Conservation (phyloP, 1,140 invertebrate species). For the Pogonomyrmex californicus region DNA sequence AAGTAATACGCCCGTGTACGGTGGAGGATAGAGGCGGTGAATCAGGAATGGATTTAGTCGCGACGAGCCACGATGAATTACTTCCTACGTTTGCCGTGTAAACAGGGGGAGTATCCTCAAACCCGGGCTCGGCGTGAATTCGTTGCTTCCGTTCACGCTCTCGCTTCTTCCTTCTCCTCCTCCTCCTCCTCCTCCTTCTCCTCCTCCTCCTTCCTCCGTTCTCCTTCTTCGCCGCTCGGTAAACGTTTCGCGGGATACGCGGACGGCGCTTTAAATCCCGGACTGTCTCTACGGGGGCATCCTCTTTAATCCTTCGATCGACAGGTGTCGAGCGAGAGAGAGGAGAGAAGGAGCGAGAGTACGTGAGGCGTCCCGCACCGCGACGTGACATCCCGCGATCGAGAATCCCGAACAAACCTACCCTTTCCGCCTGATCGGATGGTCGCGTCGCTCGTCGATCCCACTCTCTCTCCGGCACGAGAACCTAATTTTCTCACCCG, state of each 20-base stretch:
- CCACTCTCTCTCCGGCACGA: conserved; percentile 4
- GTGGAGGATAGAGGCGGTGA: not conserved
- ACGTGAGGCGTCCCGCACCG: conserved; percentile 26
- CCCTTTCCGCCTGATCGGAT: conserved; percentile 58
- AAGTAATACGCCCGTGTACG: conserved; percentile 14
- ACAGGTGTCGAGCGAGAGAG: conserved; percentile 66
- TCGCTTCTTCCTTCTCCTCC: not conserved
- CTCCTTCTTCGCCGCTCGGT: conserved; percentile 14
- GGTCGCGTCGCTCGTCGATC: conserved; percentile 27
- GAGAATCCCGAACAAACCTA: conserved; percentile 69
- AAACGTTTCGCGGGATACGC: conserved; percentile 30
- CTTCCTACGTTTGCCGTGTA: conserved; percentile 78
- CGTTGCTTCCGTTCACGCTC: conserved; percentile 3
- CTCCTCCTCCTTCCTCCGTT: not conserved
- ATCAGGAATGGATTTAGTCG: conserved; percentile 59
- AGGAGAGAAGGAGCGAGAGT: conserved; percentile 41
- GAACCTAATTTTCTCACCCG: conserved; percentile 58
- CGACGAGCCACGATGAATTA: conserved; percentile 76
- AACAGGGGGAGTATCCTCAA: conserved; percentile 71
- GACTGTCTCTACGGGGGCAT: conserved; percentile 61
- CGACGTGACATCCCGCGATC: conserved; percentile 59
- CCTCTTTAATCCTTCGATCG: conserved; percentile 79
- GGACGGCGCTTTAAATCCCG: conserved; percentile 66
- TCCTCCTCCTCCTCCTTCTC: not conserved
- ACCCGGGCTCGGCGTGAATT: conserved; percentile 43